Evolutionary conservation across 2,797 vertebrate species (phyloP).

Genomic region (Garrulus glandarius): DNA sequence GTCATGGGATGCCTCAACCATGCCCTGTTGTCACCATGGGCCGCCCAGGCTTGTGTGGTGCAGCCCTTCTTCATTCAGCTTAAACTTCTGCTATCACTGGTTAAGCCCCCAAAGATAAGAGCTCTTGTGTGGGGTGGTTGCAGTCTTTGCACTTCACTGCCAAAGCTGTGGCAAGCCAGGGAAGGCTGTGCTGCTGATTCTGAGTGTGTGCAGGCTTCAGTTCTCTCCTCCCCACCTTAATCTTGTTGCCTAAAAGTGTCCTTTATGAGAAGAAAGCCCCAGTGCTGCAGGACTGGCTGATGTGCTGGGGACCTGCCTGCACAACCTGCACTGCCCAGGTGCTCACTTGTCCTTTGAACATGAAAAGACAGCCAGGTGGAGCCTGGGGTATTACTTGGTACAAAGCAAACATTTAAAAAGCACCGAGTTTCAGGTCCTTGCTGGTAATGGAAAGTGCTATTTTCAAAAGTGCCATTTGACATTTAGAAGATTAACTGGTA

Average conservation of each 20-base stretch:
- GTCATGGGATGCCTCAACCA: neutral
- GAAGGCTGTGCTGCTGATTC: neutral
- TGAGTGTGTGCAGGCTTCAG: fast-evolving
- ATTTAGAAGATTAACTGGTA: slow-evolving; percentile 53
- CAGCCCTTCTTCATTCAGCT: neutral
- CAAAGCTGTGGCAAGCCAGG: neutral
- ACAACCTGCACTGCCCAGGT: neutral
- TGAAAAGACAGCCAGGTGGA: neutral
- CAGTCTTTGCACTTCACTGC: neutral
- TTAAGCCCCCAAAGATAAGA: neutral
- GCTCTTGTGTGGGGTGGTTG: neutral
- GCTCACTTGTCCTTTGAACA: slow-evolving; percentile 18
- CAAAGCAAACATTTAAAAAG: slow-evolving; percentile 39
- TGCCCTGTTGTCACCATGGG: neutral
- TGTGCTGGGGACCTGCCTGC: neutral
- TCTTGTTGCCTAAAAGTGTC: neutral
- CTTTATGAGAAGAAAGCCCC: neutral
- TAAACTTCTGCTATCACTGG: neutral
- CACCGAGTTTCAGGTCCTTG: neutral
- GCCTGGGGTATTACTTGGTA: neutral
- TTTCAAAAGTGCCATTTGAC: slow-evolving; percentile 52
- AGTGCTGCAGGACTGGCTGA: neutral
- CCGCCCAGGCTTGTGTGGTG: neutral
- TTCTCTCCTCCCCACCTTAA: neutral
- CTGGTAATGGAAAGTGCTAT: slow-evolving; percentile 43